These are phyloP conservation scores for Heterotilapia buettikoferi DNA, from an alignment of 2,113 vertebrate species.

Conservation along the genomic window DNA sequence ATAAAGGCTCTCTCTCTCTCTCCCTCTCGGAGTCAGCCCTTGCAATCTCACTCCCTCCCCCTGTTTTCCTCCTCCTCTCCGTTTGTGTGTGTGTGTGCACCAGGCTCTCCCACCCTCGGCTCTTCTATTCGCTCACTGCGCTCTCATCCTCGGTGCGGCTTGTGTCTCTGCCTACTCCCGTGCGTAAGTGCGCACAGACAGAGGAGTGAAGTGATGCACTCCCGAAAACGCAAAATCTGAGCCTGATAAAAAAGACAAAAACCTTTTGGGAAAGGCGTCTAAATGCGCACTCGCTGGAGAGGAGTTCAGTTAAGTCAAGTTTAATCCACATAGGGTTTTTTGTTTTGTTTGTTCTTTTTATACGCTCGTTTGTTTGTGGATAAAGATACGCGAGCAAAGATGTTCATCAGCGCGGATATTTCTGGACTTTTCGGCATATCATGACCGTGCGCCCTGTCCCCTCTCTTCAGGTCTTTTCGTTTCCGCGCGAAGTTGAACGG, in stretches of 20 bases:
- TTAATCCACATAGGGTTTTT: background rate
- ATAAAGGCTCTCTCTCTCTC: background rate
- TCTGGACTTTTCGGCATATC: slow-evolving; percentile 61
- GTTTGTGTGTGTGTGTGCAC: slow-evolving; percentile 29
- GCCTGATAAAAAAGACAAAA: background rate
- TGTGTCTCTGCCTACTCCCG: slow-evolving; percentile 47
- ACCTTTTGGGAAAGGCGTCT: background rate
- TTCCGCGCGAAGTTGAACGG: slow-evolving; percentile 52
- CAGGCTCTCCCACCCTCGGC: slow-evolving; percentile 54
- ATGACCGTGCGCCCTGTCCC: slow-evolving; percentile 41
- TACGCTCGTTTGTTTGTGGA: background rate
- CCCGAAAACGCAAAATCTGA: slow-evolving; percentile 16
- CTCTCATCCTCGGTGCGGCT: slow-evolving; percentile 53
- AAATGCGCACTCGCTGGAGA: background rate
- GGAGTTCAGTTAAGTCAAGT: background rate
- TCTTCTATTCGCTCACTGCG: slow-evolving; percentile 67
- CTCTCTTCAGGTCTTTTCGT: slow-evolving; percentile 42
- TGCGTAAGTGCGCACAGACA: slow-evolving; percentile 67
- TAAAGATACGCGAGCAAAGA: slow-evolving; percentile 43
- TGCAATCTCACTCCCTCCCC: slow-evolving; percentile 14
- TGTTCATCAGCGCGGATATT: slow-evolving; percentile 50
- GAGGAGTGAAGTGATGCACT: slow-evolving; percentile 39
- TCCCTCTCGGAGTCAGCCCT: background rate
- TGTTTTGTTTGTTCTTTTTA: background rate
- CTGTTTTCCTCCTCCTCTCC: slow-evolving; percentile 40